phyloP scores from a whole-genome alignment of 2,113 vertebrate species.

The Phalacrocorax aristotelis region DNA sequence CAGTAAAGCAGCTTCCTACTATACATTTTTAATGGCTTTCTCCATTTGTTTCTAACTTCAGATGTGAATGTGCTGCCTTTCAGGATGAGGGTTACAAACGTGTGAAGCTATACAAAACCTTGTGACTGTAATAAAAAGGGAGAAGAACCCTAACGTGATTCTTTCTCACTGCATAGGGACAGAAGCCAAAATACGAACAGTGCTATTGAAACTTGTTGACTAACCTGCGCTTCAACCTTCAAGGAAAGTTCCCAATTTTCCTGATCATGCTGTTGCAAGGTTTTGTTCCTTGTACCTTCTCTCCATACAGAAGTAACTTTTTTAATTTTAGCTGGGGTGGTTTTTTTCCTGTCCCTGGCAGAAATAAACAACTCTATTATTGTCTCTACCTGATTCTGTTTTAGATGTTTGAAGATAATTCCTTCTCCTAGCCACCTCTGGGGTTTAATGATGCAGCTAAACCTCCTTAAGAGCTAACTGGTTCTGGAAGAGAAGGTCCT shows the following conservation, averaged over 20 bases:
- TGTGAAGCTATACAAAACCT: background rate
- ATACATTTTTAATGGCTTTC: background rate
- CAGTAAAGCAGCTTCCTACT: background rate
- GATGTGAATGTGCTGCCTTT: background rate
- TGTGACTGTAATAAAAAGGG: background rate
- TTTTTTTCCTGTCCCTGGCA: background rate
- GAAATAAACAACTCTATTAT: background rate
- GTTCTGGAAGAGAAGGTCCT: background rate
- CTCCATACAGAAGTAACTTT: accelerated
- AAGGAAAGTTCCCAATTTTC: background rate
- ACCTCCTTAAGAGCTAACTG: background rate
- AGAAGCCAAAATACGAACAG: background rate
- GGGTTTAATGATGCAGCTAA: background rate
- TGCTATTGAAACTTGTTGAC: background rate
- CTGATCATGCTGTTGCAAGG: background rate
- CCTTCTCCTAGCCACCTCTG: background rate
- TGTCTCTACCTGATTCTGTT: background rate
- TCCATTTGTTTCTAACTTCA: background rate
- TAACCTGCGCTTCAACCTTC: background rate
- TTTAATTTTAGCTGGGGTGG: background rate
- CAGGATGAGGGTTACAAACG: background rate
- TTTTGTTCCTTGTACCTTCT: background rate
- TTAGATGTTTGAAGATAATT: background rate
- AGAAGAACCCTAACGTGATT: accelerated
- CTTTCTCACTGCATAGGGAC: background rate